These are phyloP conservation scores for Penaeus vannamei DNA, from an alignment of 1,140 invertebrate species.

Conservation along the genomic window DNA sequence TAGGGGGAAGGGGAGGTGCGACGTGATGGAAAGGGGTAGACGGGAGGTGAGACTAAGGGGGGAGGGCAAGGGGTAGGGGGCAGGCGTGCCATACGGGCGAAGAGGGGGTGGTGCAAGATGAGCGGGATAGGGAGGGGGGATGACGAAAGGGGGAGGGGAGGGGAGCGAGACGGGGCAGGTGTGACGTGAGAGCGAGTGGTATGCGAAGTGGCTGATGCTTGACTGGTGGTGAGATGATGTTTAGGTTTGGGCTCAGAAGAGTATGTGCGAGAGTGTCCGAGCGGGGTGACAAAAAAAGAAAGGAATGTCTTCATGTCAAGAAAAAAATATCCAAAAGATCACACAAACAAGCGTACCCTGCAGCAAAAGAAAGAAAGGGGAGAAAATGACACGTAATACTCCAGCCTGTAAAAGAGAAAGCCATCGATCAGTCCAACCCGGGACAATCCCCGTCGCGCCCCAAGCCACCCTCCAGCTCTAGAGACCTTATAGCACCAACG, in stretches of 20 bases:
- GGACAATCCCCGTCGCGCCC: background rate
- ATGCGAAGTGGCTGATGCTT: background rate
- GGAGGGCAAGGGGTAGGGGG: too few species aligned
- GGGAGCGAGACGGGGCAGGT: background rate
- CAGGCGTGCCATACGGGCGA: background rate
- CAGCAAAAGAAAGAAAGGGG: background rate
- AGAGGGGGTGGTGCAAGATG: too few species aligned
- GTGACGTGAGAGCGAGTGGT: background rate
- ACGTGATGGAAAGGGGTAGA: background rate
- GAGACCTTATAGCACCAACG: background rate
- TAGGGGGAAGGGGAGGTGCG: conserved; percentile 1
- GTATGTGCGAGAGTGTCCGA: too few species aligned
- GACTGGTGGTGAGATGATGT: background rate
- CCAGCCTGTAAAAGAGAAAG: too few species aligned
- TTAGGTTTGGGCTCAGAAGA: background rate
- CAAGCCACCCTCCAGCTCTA: background rate
- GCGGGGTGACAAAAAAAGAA: background rate
- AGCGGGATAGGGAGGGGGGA: conserved; percentile 8
- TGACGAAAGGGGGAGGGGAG: background rate
- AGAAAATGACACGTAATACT: background rate
- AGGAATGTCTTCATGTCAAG: too few species aligned
- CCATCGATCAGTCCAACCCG: background rate
- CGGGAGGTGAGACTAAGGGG: background rate
- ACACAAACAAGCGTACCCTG: background rate
- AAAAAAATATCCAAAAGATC: background rate